Percentiles rank a stretch among this genome's conserved stretches.
Conservation (phyloP, 2,797 vertebrate genomes). For the Champsocephalus esox region DNA sequence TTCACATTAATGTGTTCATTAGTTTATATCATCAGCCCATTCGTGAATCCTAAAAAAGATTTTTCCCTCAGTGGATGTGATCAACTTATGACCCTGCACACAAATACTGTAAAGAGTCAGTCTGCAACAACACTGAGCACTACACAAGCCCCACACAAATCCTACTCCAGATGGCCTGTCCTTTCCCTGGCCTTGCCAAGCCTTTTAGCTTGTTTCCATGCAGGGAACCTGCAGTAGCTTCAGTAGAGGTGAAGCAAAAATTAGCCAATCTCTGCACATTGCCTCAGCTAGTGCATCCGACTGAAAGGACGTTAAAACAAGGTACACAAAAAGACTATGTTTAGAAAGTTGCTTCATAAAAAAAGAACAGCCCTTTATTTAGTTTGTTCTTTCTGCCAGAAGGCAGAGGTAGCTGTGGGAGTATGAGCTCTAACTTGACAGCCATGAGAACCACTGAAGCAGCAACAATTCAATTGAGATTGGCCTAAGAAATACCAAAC, state of each 20-base stretch:
- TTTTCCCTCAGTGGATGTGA: background rate
- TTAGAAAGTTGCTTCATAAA: conserved; percentile 6
- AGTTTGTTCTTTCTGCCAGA: conserved; percentile 23
- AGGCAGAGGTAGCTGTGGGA: conserved; percentile 13
- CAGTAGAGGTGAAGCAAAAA: conserved; percentile 41
- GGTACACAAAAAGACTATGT: background rate
- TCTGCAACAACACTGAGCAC: conserved; percentile 12
- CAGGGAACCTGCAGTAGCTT: conserved; percentile 30
- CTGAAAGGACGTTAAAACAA: conserved; percentile 19
- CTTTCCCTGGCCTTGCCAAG: conserved; percentile 9
- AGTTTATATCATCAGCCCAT: conserved; percentile 2
- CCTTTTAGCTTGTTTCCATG: conserved; percentile 23
- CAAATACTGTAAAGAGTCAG: conserved; percentile 20
- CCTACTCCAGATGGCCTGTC: conserved; percentile 42
- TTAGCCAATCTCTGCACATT: conserved; percentile 33
- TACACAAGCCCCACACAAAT: conserved; percentile 25
- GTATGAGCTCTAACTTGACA: conserved; percentile 22
- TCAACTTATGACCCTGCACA: conserved; percentile 39
- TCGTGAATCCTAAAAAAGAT: background rate
- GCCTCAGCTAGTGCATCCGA: conserved; percentile 35
- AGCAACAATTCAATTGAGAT: conserved; percentile 14
- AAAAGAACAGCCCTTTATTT: conserved; percentile 27
- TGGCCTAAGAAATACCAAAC: conserved; percentile 10
- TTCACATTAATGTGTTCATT: background rate
- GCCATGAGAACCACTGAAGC: conserved; percentile 26